Conservation (phyloP, 2,113 vertebrate genomes). For the Xiphophorus maculatus region DNA sequence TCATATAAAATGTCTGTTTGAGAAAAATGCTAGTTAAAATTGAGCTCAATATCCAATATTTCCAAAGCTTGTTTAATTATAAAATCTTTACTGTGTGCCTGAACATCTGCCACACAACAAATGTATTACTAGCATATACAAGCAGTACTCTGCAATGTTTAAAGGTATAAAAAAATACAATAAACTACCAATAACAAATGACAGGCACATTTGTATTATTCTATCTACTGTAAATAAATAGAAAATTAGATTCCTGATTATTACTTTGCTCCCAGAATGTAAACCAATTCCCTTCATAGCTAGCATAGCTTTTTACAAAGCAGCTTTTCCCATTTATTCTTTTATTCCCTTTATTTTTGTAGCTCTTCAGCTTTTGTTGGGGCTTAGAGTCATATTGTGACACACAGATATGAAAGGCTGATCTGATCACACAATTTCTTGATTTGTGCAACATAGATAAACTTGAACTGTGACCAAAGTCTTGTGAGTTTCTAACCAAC, state of each 20-base stretch:
- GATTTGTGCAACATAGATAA: slow-evolving; percentile 32
- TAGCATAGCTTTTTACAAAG: slow-evolving; percentile 34
- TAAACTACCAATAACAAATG: slow-evolving; percentile 14
- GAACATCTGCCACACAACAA: slow-evolving; percentile 40
- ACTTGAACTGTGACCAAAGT: slow-evolving; percentile 39
- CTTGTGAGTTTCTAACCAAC: slow-evolving; percentile 22
- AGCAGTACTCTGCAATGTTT: slow-evolving; percentile 17
- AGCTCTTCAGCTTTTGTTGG: slow-evolving; percentile 32
- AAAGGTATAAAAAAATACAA: slow-evolving; percentile 13
- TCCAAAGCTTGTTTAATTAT: slow-evolving; percentile 24
- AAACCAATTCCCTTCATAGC: slow-evolving; percentile 35
- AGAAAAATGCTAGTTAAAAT: background rate
- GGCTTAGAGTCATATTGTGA: slow-evolving; percentile 28
- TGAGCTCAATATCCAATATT: slow-evolving; percentile 14
- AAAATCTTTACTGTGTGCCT: slow-evolving; percentile 38
- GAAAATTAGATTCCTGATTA: slow-evolving; percentile 21
- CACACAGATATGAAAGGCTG: slow-evolving; percentile 32
- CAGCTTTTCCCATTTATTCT: slow-evolving; percentile 17
- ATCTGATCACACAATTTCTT: slow-evolving; percentile 32
- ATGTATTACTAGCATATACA: slow-evolving; percentile 11
- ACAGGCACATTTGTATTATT: slow-evolving; percentile 39
- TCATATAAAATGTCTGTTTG: slow-evolving; percentile 26
- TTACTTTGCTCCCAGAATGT: slow-evolving; percentile 40
- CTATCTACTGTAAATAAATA: slow-evolving; percentile 62
- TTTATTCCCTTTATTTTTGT: slow-evolving; percentile 40